phyloP scores from a whole-genome alignment of 1,140 invertebrate genomes.

The Theocolax elegans region DNA sequence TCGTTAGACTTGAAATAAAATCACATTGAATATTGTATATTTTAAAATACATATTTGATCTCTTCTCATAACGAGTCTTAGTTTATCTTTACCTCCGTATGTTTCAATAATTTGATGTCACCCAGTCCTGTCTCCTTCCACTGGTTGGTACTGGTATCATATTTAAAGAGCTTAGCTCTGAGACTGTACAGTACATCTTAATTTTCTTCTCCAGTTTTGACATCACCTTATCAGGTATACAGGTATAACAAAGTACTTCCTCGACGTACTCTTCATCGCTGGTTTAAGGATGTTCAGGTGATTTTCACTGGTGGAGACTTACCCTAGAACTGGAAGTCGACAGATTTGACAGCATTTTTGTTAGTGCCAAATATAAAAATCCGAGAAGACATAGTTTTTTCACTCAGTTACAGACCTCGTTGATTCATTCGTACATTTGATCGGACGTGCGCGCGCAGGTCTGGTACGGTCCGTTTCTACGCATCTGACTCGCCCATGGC shows the following conservation, averaged over 20 bases:
- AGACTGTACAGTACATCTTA: conserved; percentile 82
- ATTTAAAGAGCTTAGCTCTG: conserved; percentile 81
- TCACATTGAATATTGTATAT: too few species aligned
- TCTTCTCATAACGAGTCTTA: conserved; percentile 85
- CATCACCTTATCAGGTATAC: conserved; percentile 87
- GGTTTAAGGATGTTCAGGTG: conserved; percentile 59
- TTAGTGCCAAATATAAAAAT: too few species aligned
- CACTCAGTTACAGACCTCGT: too few species aligned
- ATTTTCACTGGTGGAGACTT: conserved; percentile 72
- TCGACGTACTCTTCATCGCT: conserved; percentile 72
- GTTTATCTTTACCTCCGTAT: conserved; percentile 75
- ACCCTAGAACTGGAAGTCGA: conserved; percentile 73
- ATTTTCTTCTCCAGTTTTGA: conserved; percentile 87
- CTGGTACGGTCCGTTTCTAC: too few species aligned
- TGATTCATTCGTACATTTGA: too few species aligned
- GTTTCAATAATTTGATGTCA: conserved; percentile 85
- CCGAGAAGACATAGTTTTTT: too few species aligned
- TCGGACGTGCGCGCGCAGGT: too few species aligned
- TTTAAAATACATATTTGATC: conserved; percentile 72
- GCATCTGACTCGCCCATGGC: too few species aligned
- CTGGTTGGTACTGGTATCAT: conserved; percentile 71
- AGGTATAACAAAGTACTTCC: conserved; percentile 82
- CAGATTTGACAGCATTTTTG: conserved; percentile 70
- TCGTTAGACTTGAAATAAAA: too few species aligned
- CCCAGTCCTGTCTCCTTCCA: conserved; percentile 94